Conservation (phyloP, 1,140 invertebrate genomes). For the Lucilia cuprina region DNA sequence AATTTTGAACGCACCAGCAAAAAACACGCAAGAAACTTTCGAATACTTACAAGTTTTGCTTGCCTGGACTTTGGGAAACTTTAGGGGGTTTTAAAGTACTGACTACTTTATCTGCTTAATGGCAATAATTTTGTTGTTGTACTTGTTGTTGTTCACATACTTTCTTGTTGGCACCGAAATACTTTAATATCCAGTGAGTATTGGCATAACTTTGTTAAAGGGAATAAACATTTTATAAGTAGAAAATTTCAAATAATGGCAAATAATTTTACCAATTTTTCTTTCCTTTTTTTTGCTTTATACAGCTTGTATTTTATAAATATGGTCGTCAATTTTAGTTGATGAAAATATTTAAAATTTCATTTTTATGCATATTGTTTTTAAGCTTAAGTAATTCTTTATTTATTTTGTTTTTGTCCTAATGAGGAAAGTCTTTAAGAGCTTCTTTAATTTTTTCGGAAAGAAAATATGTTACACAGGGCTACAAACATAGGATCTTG, state of each 20-base stretch:
- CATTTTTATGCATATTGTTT: too few species aligned
- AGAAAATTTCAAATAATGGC: background rate
- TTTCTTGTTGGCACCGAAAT: background rate
- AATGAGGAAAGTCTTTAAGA: too few species aligned
- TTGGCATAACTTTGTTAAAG: background rate
- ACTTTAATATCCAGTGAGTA: background rate
- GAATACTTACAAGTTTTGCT: constrained; percentile 3
- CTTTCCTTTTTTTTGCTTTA: too few species aligned
- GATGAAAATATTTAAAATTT: too few species aligned
- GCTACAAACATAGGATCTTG: too few species aligned
- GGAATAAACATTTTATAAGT: background rate
- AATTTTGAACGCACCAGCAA: background rate
- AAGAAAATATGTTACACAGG: too few species aligned
- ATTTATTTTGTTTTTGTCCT: too few species aligned
- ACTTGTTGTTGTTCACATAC: background rate
- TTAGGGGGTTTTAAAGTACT: background rate
- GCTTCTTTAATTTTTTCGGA: too few species aligned
- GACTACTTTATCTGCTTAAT: constrained; percentile 6
- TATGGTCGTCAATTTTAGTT: too few species aligned
- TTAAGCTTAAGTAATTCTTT: too few species aligned
- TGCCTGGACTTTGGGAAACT: background rate
- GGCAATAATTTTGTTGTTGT: background rate
- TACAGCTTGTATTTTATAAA: too few species aligned
- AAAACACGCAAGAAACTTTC: background rate
- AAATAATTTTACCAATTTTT: background rate